These are phyloP conservation scores for Neoarius graeffei DNA, from an alignment of 2,113 vertebrate species.

Conservation along the genomic window DNA sequence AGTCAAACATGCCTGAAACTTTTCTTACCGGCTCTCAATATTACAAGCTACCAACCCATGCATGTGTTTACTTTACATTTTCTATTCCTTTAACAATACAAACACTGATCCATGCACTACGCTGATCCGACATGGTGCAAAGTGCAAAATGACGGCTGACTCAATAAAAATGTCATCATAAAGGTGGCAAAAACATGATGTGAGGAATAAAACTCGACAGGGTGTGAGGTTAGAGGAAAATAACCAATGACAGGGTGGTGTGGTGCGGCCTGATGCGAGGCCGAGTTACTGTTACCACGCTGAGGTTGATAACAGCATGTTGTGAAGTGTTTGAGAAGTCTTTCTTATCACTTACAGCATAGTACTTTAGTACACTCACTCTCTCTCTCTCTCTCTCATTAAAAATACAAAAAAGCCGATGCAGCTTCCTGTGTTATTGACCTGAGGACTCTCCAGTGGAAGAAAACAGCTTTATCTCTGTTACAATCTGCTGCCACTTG, in stretches of 20 bases:
- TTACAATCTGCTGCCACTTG: not conserved
- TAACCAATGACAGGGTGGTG: not conserved
- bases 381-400: not conserved
- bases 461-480: not conserved
- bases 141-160: not conserved
- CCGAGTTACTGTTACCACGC: not conserved
- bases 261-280: not conserved
- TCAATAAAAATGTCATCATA: not conserved
- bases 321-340: not conserved
- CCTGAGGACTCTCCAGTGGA: too few relatives aligned
- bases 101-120: not conserved
- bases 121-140: not conserved
- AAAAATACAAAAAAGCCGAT: too few relatives aligned
- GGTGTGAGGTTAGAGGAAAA: not conserved
- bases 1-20: too few relatives aligned
- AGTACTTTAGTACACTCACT: too few relatives aligned
- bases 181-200: not conserved
- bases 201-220: not conserved
- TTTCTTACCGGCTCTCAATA: too few relatives aligned
- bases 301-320: not conserved
- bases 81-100: not conserved
- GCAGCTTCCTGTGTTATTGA: too few relatives aligned
- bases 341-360: not conserved
- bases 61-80: too few relatives aligned
- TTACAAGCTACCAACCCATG: too few relatives aligned